Conservation (phyloP, 2,113 vertebrate species). For the Chelonoidis abingdonii region DNA sequence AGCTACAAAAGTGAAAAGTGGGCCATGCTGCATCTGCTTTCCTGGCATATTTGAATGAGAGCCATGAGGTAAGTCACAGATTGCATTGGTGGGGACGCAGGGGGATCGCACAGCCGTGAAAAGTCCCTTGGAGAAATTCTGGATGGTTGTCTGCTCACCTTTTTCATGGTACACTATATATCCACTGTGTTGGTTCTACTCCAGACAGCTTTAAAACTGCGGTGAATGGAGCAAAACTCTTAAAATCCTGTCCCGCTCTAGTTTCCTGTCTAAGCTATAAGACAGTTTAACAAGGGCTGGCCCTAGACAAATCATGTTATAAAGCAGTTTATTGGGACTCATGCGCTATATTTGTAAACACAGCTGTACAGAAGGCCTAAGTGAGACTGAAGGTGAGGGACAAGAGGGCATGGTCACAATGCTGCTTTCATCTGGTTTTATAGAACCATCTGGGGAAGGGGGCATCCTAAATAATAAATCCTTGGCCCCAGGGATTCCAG, state of each 20-base stretch:
- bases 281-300: not conserved
- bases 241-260: not conserved
- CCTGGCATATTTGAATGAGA: not conserved
- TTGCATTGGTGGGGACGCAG: not conserved
- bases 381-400: not conserved
- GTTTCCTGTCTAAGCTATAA: not conserved
- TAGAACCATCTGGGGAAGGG: not conserved
- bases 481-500: not conserved
- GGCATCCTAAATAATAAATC: not conserved
- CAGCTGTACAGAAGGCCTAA: not conserved
- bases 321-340: not conserved
- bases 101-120: not conserved
- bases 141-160: not conserved
- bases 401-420: constrained; percentile 7
- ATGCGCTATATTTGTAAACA: not conserved
- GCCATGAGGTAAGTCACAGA: not conserved
- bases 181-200: not conserved
- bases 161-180: not conserved
- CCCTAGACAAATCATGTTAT: not conserved
- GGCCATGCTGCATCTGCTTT: not conserved
- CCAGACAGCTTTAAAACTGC: not conserved
- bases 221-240: not conserved
- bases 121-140: not conserved
- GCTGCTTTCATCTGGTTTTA: not conserved
- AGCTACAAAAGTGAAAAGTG: not conserved